Evolutionary conservation across 1,140 invertebrate genomes (phyloP).

Genomic region (Myzus persicae): DNA sequence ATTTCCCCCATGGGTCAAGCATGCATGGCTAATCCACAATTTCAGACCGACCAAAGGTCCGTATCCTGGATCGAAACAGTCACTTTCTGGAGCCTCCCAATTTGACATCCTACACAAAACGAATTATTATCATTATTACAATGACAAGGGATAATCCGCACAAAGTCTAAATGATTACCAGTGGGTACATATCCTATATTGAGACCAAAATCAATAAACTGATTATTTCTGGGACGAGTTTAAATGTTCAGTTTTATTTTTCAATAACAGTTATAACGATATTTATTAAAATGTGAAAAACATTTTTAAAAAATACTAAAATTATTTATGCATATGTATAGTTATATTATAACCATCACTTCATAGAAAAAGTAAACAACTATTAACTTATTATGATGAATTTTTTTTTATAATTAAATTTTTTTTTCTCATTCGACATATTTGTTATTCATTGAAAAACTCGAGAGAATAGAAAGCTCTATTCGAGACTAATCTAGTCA

Average conservation of each 20-base stretch:
- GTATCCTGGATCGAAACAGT: background rate
- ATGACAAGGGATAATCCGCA: background rate
- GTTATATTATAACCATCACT: too few species aligned
- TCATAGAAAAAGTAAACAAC: too few species aligned
- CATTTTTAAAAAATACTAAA: background rate
- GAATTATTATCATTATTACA: slow-evolving; percentile 19
- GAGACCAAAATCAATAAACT: background rate
- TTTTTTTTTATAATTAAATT: too few species aligned
- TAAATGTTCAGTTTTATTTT: background rate
- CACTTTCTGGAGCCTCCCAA: background rate
- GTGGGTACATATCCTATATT: background rate
- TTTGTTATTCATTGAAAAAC: too few species aligned
- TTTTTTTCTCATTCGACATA: too few species aligned
- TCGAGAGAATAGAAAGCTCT: too few species aligned
- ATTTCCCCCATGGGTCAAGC: background rate
- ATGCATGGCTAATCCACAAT: background rate
- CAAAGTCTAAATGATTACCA: slow-evolving; percentile 12
- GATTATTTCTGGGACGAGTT: background rate
- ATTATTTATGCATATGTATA: too few species aligned
- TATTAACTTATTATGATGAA: too few species aligned
- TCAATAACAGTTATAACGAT: background rate
- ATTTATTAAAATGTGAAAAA: background rate
- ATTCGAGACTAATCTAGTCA: too few species aligned
- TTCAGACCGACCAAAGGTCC: background rate
- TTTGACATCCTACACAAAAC: background rate